Base-by-base conservation (phyloP, 1,140 invertebrate genomes). In the Papilio machaon region DNA sequence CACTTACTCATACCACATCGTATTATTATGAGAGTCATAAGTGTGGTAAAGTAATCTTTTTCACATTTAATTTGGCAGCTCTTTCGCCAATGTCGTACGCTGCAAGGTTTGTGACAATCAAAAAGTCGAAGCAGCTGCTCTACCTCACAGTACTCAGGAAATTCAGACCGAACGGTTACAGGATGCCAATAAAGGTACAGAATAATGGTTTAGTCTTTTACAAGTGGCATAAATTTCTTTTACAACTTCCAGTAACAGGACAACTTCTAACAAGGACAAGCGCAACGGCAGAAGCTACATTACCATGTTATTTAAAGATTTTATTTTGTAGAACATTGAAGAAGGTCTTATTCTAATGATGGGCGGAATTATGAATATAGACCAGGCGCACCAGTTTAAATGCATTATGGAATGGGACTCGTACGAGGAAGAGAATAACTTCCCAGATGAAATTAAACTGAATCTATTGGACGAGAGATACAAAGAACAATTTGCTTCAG, bases 81-180 rank as follows among this genome's bases (percentile, higher is more conserved):
- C 73, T 97, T 84, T 95, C 95, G 3, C 95, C 96, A 1, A 92
- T 97, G 88, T 94, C 96, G 76, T 97, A 97, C 85, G 92, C 96
- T 0, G 93, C 95, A 43, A 95, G 95, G 19, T 94, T 96, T 85
- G 95, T 96, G 0, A 95, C 90, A 11, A 86, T 97, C 11, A 95
- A 95, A n/a, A 96, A 96, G 74, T 95, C 95, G 2, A 96, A 96
- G 80, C 96, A 96, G 84, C 81, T 96, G 9, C 92, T 97, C 0
- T 97, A 96, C 82, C 87, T 94, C 19, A 95, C 93, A 0, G 94
- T 95, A 8, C 86, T 95, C 10, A 89, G 94, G 81, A 95, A 93
- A 79, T 95, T 94, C 81, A 85, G 88, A 35, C 84, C 84, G 5
- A 85, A 87, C 13, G 88, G 89, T 15, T 94, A 93, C 78, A 88